Base-by-base conservation (phyloP, 1,140 invertebrate genomes). In the Lutraria rhynchaena region DNA sequence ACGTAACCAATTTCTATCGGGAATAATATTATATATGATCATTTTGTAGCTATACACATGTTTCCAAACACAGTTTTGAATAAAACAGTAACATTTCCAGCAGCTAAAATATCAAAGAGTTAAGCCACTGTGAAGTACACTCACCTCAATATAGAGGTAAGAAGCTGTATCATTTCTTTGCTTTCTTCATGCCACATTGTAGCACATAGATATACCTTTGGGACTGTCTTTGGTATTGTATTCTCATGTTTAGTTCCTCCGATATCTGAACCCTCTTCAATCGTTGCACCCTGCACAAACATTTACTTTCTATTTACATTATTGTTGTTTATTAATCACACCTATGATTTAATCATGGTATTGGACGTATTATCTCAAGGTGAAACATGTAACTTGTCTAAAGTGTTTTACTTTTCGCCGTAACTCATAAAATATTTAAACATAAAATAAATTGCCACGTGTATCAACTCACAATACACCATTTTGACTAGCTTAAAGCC, bases 101-200 rank as follows among this genome's bases (percentile, higher is more conserved):
- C 9, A 46, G 19, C 19, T 11, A 46, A 46, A 46, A 46, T 46
- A 19, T 19, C 19, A n/a, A 55, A 55, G 7, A 55, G 53, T 5
- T 55, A 55, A n/a, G 7, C 17, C 37, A 33, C 17, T 9, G 17
- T 29, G 17, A 4, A 60, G 27, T 60, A 60, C 11, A 7, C 57
- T 35, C 65, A 89, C 88, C 88, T 86, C 53, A 88, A 87, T 0
- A 89, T 44, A 15, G 88, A 89, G 58, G 87, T 89, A 7, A 87
- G 71, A 0, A 89, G 80, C 65, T 89, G 87, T n/a, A 83, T 17
- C 87, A 89, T 89, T 82, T 89, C 88, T 27, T 86, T 83, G 24
- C 81, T 55, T 4, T 81, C 84, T 70, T 89, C 88, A 46, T 89
- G 88, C 88, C 88, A 89, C 87, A 88, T 87, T 17, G 88, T 89